Base-by-base conservation (phyloP, 2,888 invertebrate species). In the Elysia crispata region DNA sequence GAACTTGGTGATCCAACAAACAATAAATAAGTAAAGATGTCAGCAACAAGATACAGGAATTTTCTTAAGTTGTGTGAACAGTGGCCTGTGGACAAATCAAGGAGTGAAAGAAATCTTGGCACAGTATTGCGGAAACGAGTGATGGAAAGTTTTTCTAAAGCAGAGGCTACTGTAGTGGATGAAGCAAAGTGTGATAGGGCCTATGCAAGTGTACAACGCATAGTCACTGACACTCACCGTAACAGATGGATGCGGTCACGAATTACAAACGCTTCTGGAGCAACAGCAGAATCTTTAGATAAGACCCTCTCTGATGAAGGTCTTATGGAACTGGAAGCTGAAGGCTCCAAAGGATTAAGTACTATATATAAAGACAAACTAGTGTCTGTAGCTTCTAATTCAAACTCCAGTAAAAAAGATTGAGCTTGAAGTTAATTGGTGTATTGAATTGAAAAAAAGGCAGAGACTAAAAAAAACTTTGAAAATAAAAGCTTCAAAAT, bases 41-140 rank as follows among this genome's bases (percentile, higher is more conserved):
- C 78, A 13, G 49, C 69, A 0, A 64, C 73, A 28, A 78, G 78
- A 31, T 78, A 78, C 31, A 30, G 73, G 31, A 73, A 62, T 6
- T 73, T 73, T 78, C 73, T 78, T 15, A 28, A 64, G 0, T 49
- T 78, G 50, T 1, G 60, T n/a, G 73, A 78, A 18, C 11, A 72
- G 23, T 78, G 78, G 78, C 78, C 78, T 6, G 30, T 78, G 18
- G 66, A 78, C n/a, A 73, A 78, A 15, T 78, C 73, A 3, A 78
- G 30, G 28, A 72, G 73, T 15, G 73, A 64, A 5, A 60, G 78
- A n/a, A 73, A 72, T 62, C 28, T 78, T 13, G 78, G 78, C 11
- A 49, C 64, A 31, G 33, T 64, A n/a, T 8, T 78, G 13, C 72
- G 73, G 30, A 78, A 73, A 78, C 41, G 64, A 15, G 23, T 78